Evolutionary conservation across 2,113 vertebrate genomes (phyloP), one percentile per base, ranked within the genome.

Genomic region (Haemorhous mexicanus): DNA sequence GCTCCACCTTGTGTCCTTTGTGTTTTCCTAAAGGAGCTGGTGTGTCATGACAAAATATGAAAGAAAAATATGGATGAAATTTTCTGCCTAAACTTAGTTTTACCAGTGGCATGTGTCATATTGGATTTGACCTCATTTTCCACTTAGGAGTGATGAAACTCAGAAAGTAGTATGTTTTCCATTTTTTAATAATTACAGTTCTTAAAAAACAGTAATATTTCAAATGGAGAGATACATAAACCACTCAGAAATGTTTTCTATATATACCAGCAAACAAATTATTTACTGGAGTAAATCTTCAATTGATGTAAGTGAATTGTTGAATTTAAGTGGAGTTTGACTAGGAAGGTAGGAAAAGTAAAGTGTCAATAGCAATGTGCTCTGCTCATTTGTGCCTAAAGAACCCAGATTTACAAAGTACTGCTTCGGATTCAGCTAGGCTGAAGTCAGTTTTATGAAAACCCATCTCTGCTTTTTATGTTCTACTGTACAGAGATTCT

Each of bases 1-100:
- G 83, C 93, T 96, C 98, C 98, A 97, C 96, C 98, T 97, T 94
- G 97, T 86, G 97, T 87, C 7, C 1, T 9, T 10, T 56, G 18
- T 66, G 46, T 66, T 76, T 72, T 78, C 17, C 11, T 83, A 67
- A 68, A 63, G 4, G 73, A 46, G 18, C 27, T 21, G 23, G 10
- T 3, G 3, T 52, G 9, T 7, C 11, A 16, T 2, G 3, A 18
- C 5, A 35, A 86, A 27, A 87, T 22, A 6, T 10, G 1, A 44
- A 49, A 35, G 3, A 37, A 80, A 80, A 49, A 22, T 7, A n/a
- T 3, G 1, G 5, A 68, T 49, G 1, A 47, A 53, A 56, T 49
- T 64, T 84, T 35, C 11, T 58, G 1, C 7, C 66, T 80, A 67
- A 81, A 72, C 16, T 74, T 28, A 43, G 2, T 3, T 89, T 84